Evolutionary conservation across 35 echinoderm and acorn worm genomes (phyloP).

Genomic region (Strongylocentrotus purpuratus): DNA sequence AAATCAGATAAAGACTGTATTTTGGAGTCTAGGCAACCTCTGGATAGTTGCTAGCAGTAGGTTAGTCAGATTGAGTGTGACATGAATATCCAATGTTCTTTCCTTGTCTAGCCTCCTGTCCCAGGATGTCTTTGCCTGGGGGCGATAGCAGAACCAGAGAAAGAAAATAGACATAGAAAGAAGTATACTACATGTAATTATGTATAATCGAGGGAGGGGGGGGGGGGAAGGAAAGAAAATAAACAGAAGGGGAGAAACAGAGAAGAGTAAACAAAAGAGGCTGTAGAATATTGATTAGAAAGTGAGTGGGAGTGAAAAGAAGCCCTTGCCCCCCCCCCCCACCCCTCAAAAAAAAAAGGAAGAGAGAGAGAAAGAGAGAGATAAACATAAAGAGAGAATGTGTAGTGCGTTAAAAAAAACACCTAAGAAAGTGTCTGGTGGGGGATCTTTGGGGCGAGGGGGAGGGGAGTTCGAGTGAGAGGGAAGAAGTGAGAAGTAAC

Average conservation of each 20-base stretch:
- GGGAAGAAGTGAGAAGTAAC: background rate
- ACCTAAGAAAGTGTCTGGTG: too few species aligned
- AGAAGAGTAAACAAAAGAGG: too few species aligned
- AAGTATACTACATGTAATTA: background rate
- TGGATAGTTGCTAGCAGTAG: background rate
- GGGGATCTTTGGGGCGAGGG: too few species aligned
- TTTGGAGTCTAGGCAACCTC: background rate
- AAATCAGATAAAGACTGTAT: background rate
- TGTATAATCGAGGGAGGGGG: background rate
- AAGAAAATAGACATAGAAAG: background rate
- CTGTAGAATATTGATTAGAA: too few species aligned
- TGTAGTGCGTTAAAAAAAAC: too few species aligned
- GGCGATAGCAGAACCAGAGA: background rate
- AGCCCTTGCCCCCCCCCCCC: too few species aligned
- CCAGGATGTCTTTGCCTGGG: background rate
- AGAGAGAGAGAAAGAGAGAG: too few species aligned
- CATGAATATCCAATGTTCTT: background rate
- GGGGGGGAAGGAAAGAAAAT: background rate
- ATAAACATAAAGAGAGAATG: too few species aligned
- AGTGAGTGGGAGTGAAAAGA: too few species aligned
- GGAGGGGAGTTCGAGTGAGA: background rate
- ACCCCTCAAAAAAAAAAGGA: too few species aligned
- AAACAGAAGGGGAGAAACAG: background rate
- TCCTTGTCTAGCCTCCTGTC: background rate
- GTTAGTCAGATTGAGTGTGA: background rate